phyloP scores from a whole-genome alignment of 2,113 vertebrate species.

The Riparia riparia region DNA sequence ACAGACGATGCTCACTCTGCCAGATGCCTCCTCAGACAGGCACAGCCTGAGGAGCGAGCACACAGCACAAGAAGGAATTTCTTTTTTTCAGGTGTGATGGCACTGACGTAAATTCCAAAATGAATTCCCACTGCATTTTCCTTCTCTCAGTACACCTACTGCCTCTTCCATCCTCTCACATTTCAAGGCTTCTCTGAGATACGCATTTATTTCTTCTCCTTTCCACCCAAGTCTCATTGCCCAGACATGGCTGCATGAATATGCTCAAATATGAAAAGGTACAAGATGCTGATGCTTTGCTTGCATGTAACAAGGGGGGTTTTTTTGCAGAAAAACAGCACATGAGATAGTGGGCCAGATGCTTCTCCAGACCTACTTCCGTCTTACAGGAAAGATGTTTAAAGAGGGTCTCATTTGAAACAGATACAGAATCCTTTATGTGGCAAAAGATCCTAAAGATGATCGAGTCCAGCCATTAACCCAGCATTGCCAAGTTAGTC shows the following conservation, averaged over 20 bases:
- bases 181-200: neutral
- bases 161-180: neutral
- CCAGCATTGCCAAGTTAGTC: neutral
- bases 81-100: neutral
- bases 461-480: neutral
- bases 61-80: neutral
- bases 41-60: neutral
- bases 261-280: neutral
- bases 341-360: neutral
- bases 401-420: neutral
- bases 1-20: rapidly evolving
- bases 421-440: rapidly evolving
- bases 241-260: neutral
- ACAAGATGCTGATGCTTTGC: neutral
- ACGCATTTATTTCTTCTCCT: neutral
- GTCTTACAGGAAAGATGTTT: neutral
- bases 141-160: neutral
- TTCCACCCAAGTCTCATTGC: neutral
- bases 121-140: neutral
- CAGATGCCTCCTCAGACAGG: neutral
- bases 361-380: neutral
- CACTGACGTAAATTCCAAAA: neutral
- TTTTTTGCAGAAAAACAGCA: neutral
- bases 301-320: neutral
- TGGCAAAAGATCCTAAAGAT: neutral